Percentiles rank a stretch among this genome's conserved stretches.
Conservation (phyloP, 2,888 invertebrate species). For the Tiliacea citrago region DNA sequence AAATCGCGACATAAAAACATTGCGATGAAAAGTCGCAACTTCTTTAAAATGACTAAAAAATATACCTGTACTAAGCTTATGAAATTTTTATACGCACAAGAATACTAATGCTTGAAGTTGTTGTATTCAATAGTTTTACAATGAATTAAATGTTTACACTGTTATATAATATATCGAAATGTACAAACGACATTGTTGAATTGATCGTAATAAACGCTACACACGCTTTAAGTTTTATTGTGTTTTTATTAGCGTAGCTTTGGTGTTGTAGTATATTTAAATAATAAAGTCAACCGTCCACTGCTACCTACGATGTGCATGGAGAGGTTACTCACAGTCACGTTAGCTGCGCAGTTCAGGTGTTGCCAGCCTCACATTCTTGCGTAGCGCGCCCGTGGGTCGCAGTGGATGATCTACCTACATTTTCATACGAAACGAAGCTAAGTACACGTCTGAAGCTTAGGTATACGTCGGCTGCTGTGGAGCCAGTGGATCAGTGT, state of each 20-base stretch:
- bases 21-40: not conserved
- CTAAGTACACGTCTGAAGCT: too few species aligned
- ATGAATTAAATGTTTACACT: constrained; percentile 50
- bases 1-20: constrained; percentile 15
- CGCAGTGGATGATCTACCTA: not conserved
- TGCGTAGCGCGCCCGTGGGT: not conserved
- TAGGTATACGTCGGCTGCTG: too few species aligned
- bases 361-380: not conserved
- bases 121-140: constrained; percentile 56
- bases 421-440: not conserved
- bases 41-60: constrained; percentile 2
- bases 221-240: constrained; percentile 31
- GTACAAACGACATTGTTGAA: constrained; percentile 53
- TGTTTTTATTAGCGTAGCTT: constrained; percentile 24
- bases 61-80: constrained; percentile 33
- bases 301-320: not conserved
- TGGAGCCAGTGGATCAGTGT: not conserved
- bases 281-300: not conserved
- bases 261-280: not conserved
- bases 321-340: not conserved
- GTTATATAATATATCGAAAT: constrained; percentile 39
- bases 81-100: constrained; percentile 38
- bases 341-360: too few species aligned
- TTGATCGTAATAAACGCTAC: constrained; percentile 50
- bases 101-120: constrained; percentile 37